Base-by-base conservation (phyloP, 2,113 vertebrate species). In the Melospiza melodia region DNA sequence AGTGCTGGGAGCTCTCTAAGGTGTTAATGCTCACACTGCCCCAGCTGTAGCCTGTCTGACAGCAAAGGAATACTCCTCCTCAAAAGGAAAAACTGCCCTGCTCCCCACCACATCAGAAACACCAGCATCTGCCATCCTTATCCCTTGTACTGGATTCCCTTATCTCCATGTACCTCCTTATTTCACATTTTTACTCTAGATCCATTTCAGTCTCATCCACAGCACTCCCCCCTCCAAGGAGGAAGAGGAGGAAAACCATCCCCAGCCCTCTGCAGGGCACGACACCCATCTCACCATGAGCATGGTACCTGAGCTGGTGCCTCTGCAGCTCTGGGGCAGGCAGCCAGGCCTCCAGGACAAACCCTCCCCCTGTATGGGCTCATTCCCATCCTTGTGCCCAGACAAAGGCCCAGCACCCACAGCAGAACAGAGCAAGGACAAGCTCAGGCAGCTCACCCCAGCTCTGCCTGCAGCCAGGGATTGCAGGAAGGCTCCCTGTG, bases 341-440 rank as follows among this genome's bases (percentile, higher is more conserved):
- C 11, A 87, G 9, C 10, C 58, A 81, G 31, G 21, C 11, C 23
- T 66, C 20, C 35, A 81, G 51, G 15, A 74, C 8, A 89, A 68
- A 37, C 9, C 10, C 12, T 63, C 11, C 11, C 28, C 7, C 15
- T 1, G 0, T 1, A 1, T 1, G 13, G 22, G 4, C 35, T 73
- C 17, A 20, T 67, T 86, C 37, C 67, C 48, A 72, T 19, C 33
- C n/a, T 39, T 16, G 37, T 20, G 11, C 25, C 69, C 20, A 16
- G 51, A 44, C 6, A 82, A 30, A 49, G 41, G 14, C n/a, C 63
- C 65, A 44, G 10, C 22, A 59, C 23, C 31, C 16, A 4, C 31
- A 33, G 6, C 0, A 2, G 27, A 39, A 25, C 12, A 4, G 9
- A 44, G 58, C 14, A 54, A 49, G 52, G 31, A 54, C 18, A 35